A percentile compares a stretch with the other conserved stretches of the same genome.
These are phyloP conservation scores for Mirounga angustirostris DNA, from an alignment of 2,113 vertebrate genomes.

Conservation along the genomic window DNA sequence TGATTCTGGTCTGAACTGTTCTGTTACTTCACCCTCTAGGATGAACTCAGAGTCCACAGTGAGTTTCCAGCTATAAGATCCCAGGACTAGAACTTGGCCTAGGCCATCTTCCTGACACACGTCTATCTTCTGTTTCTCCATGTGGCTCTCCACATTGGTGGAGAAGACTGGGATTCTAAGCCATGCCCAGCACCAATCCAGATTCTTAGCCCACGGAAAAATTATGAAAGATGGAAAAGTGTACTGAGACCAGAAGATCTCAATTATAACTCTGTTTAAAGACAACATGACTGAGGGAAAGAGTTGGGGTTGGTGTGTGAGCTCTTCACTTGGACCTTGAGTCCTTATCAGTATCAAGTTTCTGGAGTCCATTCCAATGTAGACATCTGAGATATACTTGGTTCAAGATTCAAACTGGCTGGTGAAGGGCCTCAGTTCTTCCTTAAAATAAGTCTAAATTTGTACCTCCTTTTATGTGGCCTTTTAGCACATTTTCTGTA, in stretches of 20 bases:
- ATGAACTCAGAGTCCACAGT: background rate
- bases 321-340: background rate
- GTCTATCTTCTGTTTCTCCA: background rate
- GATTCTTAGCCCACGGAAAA: background rate
- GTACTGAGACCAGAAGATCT: background rate
- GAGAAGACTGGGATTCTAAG: background rate
- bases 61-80: too few species aligned
- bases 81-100: background rate
- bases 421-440: background rate
- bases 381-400: background rate
- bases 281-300: background rate
- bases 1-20: background rate
- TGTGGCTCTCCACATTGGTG: background rate
- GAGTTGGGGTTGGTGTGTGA: too few species aligned
- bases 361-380: background rate
- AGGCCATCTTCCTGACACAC: background rate
- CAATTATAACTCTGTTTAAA: background rate
- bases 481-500: slow-evolving; percentile 86
- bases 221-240: background rate
- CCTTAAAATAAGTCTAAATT: background rate
- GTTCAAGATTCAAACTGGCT: background rate
- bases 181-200: background rate
- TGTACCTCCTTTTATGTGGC: slow-evolving; percentile 93
- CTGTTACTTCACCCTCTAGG: background rate
- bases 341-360: background rate